Conservation (phyloP, 2,113 vertebrate species). For the Rhombomys opimus region DNA sequence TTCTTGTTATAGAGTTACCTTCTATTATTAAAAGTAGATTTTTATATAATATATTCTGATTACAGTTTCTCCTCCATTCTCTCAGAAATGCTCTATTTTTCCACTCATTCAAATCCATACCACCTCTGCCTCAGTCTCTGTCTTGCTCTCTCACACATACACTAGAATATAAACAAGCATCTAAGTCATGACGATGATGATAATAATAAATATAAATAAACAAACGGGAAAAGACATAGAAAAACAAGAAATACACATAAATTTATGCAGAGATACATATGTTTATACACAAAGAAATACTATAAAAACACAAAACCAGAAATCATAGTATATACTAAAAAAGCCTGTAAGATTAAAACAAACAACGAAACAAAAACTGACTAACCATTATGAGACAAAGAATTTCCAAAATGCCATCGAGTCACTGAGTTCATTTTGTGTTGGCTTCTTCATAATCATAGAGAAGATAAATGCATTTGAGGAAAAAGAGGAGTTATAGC, state of each 20-base stretch:
- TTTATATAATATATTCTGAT: neutral
- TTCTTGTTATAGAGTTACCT: neutral
- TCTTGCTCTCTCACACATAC: neutral
- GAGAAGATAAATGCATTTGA: neutral
- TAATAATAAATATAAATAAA: neutral
- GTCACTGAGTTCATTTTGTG: neutral
- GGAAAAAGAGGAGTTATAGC: neutral
- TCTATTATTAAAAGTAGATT: neutral
- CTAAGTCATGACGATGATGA: neutral
- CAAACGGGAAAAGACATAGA: neutral
- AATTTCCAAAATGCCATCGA: neutral
- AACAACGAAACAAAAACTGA: neutral
- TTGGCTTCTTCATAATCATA: neutral
- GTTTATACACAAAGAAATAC: neutral
- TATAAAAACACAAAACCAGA: neutral
- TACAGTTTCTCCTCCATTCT: neutral
- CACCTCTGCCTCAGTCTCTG: neutral
- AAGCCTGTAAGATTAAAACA: neutral
- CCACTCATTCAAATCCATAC: neutral
- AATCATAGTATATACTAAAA: neutral
- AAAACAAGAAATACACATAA: neutral
- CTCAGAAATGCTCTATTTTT: neutral
- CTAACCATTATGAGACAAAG: neutral
- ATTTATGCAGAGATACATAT: neutral
- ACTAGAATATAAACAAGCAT: neutral